Conservation (phyloP, 2,888 invertebrate genomes). For the Theodoxus fluviatilis region DNA sequence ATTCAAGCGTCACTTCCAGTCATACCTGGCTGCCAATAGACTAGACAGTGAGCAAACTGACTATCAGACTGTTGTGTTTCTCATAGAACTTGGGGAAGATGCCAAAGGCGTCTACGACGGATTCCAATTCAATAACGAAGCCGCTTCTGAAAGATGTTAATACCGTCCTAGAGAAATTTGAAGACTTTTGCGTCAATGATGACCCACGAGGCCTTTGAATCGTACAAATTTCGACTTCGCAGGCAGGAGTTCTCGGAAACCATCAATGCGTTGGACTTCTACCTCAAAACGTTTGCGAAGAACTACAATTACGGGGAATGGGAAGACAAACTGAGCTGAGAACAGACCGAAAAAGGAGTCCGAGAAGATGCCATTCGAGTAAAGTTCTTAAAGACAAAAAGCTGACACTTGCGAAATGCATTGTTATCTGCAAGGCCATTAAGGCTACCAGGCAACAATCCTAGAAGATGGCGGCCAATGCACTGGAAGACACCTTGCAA, state of each 20-base stretch:
- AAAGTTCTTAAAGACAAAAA: conserved; percentile 21
- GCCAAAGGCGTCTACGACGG: conserved; percentile 7
- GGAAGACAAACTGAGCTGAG: conserved; percentile 17
- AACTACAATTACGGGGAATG: not conserved
- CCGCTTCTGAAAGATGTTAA: not conserved
- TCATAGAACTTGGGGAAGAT: not conserved
- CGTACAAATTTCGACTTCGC: conserved; percentile 17
- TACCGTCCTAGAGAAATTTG: conserved; percentile 19
- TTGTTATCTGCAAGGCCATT: not conserved
- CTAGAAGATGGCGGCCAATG: not conserved
- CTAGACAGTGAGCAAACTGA: not conserved
- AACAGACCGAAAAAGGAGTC: conserved; percentile 4
- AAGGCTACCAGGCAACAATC: conserved; percentile 14
- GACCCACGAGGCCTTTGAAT: conserved; percentile 21
- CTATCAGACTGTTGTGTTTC: not conserved
- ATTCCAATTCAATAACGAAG: not conserved
- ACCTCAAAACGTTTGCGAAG: conserved; percentile 16
- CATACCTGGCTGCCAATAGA: conserved; percentile 2
- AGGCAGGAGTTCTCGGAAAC: not conserved
- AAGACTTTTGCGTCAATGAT: conserved; percentile 19
- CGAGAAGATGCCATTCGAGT: not conserved
- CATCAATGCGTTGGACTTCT: not conserved
- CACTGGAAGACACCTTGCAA: not conserved
- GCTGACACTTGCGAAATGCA: conserved; percentile 14
- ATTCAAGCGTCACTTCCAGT: not conserved